These are phyloP conservation scores for Penaeus vannamei DNA, from an alignment of 1,140 invertebrate species.

Conservation along the genomic window DNA sequence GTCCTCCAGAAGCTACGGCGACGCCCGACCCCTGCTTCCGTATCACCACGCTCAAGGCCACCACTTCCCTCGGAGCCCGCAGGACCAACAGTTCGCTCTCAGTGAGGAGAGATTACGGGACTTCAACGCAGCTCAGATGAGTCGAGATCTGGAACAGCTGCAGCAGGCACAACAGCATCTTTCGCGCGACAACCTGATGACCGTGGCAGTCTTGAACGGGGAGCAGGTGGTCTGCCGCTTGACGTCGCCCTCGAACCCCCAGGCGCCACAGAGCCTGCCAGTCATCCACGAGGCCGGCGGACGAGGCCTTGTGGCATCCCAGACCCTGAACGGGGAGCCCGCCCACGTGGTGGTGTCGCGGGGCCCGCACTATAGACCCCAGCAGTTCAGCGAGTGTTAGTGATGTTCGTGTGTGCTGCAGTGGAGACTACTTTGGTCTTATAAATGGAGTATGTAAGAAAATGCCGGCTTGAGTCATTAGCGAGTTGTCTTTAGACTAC, in stretches of 20 bases:
- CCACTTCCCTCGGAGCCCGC: conserved; percentile 55
- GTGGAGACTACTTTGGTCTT: conserved; percentile 17
- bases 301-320: conserved; percentile 43
- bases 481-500: too few relatives aligned
- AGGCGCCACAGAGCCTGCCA: conserved; percentile 64
- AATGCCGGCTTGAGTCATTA: too few relatives aligned
- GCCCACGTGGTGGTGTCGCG: conserved; percentile 65
- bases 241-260: conserved; percentile 77
- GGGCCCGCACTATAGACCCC: conserved; percentile 46
- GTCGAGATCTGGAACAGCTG: conserved; percentile 63
- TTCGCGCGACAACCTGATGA: conserved; percentile 72
- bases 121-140: conserved; percentile 67
- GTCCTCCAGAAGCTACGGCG: conserved; percentile 84
- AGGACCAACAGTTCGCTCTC: conserved; percentile 60
- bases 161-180: conserved; percentile 65
- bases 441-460: conserved; percentile 10
- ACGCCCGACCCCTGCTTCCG: conserved; percentile 83
- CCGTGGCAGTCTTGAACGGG: conserved; percentile 85
- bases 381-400: conserved; percentile 64
- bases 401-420: not conserved
- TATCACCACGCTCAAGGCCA: conserved; percentile 71
- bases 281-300: conserved; percentile 61
- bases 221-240: conserved; percentile 87
- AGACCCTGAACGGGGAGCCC: conserved; percentile 61
- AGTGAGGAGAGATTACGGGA: conserved; percentile 67